Base-by-base conservation (phyloP, 2,888 invertebrate species). In the Lottia scabra region DNA sequence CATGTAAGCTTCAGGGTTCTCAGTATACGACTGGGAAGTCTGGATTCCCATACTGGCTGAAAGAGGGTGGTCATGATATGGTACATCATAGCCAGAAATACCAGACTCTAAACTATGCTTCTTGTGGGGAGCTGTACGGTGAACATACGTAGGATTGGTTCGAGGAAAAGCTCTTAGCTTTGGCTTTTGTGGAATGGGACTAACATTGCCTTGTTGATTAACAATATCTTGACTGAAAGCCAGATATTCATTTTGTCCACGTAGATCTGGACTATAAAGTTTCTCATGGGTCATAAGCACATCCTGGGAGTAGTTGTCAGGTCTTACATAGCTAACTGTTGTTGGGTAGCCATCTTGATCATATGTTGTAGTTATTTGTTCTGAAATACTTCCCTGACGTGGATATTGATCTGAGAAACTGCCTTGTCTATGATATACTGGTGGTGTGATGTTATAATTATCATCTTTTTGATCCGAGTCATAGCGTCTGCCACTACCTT, bases 91-190 rank as follows among this genome's bases (percentile, higher is more conserved):
- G 15, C 75, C 75, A 46, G 67, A 48, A 26, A 64, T 48, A 8
- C 67, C 46, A n/a, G 71, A 65, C 63, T 74, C 74, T 56, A 70
- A 68, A 46, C 77, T 79, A 48, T 76, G 77, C 65, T 71, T 72
- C 70, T 75, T 79, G 68, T 77, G 82, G 48, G 75, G 77, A 62
- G 70, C 79, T 13, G 56, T 56, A 23, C 56, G 19, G 13, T 56
- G 56, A 23, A 56, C 56, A 75, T 87, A 89, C 16, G 88, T 85
- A 16, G 89, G 89, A 78, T 89, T 89, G 6, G 89, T 89, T 63
- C 89, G 79, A 23, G 89, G 89, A 77, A 88, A 88, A 19, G 86
- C 79, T 23, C 88, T 79, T n/a, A 82, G 82, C 75, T 88, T 88
- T 71, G 86, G 87, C 75, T 85, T 85, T 68, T 79, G 79, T 12